phyloP scores from a whole-genome alignment of 2,888 invertebrate species.

The Cosmia trapezina region DNA sequence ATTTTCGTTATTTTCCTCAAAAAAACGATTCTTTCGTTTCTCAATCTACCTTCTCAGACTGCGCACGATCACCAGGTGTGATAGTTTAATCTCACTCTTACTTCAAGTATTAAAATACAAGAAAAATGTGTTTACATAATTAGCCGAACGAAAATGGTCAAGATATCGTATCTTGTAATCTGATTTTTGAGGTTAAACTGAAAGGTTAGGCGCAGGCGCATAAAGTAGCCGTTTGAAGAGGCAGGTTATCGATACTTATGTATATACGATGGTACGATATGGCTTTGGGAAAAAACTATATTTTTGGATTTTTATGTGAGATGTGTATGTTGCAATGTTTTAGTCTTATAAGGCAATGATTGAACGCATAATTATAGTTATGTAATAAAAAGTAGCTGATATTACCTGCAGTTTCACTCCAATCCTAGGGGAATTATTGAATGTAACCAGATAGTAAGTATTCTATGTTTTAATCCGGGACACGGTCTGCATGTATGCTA shows the following conservation, averaged over 20 bases:
- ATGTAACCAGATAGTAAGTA: not conserved
- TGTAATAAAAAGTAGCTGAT: not conserved
- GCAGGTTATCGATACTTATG: slow-evolving; percentile 23
- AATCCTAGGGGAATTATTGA: not conserved
- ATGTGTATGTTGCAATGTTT: not conserved
- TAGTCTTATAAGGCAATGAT: not conserved
- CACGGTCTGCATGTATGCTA: too few species aligned
- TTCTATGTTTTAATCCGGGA: not conserved
- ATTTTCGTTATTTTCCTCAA: not conserved
- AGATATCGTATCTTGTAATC: slow-evolving; percentile 55
- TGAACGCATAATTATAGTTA: not conserved
- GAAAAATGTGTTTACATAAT: slow-evolving; percentile 45
- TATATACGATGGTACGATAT: not conserved
- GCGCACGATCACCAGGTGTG: not conserved
- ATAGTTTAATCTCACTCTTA: not conserved
- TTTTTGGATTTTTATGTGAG: slow-evolving; percentile 13
- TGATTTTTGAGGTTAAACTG: slow-evolving; percentile 58
- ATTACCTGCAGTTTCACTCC: not conserved
- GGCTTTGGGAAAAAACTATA: not conserved
- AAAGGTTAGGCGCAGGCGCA: slow-evolving; percentile 57
- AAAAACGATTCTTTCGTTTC: not conserved
- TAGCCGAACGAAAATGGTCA: slow-evolving; percentile 46
- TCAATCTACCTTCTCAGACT: too few species aligned
- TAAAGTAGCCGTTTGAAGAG: slow-evolving; percentile 51
- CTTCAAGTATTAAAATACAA: slow-evolving; percentile 30